Conservation (phyloP, 2,797 vertebrate genomes). For the Peromyscus attwateri region DNA sequence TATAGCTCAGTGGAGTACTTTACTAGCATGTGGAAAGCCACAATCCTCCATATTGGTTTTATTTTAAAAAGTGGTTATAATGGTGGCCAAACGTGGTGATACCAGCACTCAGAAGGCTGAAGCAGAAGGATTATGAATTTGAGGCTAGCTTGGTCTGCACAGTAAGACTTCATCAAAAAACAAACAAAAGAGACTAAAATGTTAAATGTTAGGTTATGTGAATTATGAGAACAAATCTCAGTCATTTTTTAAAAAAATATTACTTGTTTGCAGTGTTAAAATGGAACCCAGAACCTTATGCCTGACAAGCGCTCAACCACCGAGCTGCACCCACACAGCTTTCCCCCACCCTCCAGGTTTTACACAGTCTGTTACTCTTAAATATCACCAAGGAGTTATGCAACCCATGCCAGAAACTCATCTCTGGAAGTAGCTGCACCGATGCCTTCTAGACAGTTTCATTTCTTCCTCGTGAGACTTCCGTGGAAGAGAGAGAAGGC, state of each 20-base stretch:
- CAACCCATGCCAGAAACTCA: not conserved
- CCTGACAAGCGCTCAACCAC: not conserved
- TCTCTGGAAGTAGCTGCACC: not conserved
- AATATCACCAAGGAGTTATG: not conserved
- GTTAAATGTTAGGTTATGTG: not conserved
- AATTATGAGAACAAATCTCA: not conserved
- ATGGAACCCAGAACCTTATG: not conserved
- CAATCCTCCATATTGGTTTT: not conserved
- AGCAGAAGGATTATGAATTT: not conserved
- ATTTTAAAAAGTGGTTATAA: not conserved
- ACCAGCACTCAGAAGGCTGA: not conserved
- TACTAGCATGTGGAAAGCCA: not conserved
- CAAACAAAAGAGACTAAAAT: not conserved
- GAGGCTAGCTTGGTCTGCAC: not conserved
- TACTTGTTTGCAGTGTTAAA: not conserved
- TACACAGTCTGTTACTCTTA: constrained; percentile 17
- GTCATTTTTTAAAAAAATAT: not conserved
- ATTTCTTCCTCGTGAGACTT: constrained; percentile 51
- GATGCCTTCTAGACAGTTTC: not conserved
- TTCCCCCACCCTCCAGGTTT: not conserved
- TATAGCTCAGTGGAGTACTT: not conserved
- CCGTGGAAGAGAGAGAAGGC: not conserved
- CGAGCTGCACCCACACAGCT: not conserved
- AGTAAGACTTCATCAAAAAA: not conserved
- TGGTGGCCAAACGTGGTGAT: not conserved